Evolutionary conservation across 2,113 vertebrate genomes (phyloP).

Genomic region (Oxyruncus cristatus): DNA sequence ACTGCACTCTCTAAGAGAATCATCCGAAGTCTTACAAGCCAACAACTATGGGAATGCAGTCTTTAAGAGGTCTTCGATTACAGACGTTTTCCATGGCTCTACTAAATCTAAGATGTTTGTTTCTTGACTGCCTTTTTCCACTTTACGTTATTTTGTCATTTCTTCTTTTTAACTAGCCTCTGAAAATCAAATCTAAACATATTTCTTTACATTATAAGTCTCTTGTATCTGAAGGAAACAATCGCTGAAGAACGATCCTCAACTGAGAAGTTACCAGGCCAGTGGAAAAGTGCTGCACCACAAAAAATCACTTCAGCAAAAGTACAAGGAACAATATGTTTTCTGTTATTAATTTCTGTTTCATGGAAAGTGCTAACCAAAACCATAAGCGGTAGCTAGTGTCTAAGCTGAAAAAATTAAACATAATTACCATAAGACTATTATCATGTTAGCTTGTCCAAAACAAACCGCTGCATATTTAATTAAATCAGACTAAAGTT

Average conservation of each 20-base stretch:
- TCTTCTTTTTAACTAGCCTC: background rate
- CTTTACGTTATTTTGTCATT: background rate
- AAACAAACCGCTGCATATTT: background rate
- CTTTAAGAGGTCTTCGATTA: background rate
- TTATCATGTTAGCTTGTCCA: background rate
- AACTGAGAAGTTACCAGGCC: background rate
- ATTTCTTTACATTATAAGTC: background rate
- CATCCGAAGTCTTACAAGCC: background rate
- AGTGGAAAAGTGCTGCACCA: background rate
- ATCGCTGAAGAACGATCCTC: background rate
- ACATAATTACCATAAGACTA: background rate
- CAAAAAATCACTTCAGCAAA: background rate
- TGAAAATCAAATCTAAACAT: background rate
- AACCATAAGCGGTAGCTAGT: background rate
- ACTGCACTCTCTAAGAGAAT: background rate
- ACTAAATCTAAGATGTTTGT: background rate
- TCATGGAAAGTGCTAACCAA: background rate
- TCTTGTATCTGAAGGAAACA: background rate
- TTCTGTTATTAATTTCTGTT: background rate
- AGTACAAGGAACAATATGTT: background rate
- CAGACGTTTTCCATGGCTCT: background rate
- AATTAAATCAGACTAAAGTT: background rate
- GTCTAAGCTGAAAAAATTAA: background rate
- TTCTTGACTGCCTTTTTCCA: background rate
- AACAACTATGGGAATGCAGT: background rate